phyloP scores from a whole-genome alignment of 2,113 vertebrate genomes.

The Geococcyx californianus region DNA sequence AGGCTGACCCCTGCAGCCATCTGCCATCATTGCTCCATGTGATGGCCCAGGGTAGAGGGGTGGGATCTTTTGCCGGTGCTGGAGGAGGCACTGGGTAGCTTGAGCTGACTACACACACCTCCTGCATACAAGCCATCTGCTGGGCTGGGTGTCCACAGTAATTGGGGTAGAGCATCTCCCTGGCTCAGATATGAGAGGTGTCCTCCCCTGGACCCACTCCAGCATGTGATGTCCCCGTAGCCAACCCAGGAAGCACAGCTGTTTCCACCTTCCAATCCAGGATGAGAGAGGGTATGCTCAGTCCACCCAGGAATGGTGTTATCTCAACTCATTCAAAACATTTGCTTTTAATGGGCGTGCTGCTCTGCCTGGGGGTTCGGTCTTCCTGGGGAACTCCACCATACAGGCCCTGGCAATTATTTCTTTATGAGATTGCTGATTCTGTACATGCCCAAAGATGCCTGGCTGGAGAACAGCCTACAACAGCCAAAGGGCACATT shows the following conservation, averaged over 20 bases:
- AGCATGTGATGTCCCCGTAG: background rate
- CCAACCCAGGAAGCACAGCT: accelerated
- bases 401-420: background rate
- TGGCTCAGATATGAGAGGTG: background rate
- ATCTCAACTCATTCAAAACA: background rate
- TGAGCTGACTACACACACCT: accelerated
- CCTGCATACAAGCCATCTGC: background rate
- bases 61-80: background rate
- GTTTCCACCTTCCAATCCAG: background rate
- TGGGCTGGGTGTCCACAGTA: background rate
- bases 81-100: background rate
- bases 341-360: background rate
- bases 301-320: background rate
- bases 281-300: background rate
- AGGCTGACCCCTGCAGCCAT: background rate
- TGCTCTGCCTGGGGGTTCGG: background rate
- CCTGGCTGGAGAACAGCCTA: background rate
- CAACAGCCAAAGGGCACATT: background rate
- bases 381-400: background rate
- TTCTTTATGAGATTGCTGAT: background rate
- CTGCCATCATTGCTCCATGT: accelerated
- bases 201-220: background rate
- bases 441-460: background rate
- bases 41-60: background rate
- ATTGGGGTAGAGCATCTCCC: background rate